phyloP scores from a whole-genome alignment of 2,888 invertebrate genomes.

The Dendrolimus pini region DNA sequence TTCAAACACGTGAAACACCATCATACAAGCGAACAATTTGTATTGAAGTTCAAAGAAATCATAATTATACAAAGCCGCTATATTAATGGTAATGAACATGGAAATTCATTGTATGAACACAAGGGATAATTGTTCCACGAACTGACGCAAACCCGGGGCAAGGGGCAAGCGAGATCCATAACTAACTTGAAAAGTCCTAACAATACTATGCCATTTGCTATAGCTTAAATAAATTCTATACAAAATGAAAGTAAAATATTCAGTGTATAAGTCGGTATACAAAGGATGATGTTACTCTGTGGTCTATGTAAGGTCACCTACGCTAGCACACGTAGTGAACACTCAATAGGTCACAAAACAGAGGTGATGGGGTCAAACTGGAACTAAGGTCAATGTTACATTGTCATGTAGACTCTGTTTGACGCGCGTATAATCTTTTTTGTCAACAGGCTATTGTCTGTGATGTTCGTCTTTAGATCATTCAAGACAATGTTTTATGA shows the following conservation, averaged over 20 bases:
- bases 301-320: slow-evolving; percentile 12
- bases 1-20: too few relatives aligned
- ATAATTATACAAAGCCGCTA: slow-evolving; percentile 16
- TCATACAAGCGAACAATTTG: neutral
- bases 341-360: slow-evolving; percentile 45
- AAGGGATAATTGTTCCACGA: slow-evolving; percentile 60
- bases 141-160: slow-evolving; percentile 62
- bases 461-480: neutral
- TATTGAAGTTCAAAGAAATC: neutral
- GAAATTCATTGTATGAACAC: slow-evolving; percentile 38
- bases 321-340: slow-evolving; percentile 47
- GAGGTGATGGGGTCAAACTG: slow-evolving; percentile 44
- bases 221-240: slow-evolving; percentile 18
- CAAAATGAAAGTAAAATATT: slow-evolving; percentile 4
- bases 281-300: slow-evolving; percentile 12
- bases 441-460: slow-evolving; percentile 19
- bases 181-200: slow-evolving; percentile 39
- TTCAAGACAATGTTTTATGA: neutral
- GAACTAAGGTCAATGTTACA: slow-evolving; percentile 54
- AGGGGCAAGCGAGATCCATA: slow-evolving; percentile 58
- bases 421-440: slow-evolving; percentile 40
- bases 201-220: slow-evolving; percentile 29
- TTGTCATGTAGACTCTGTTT: slow-evolving; percentile 54
- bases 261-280: slow-evolving; percentile 12
- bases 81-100: slow-evolving; percentile 40